phyloP scores from a whole-genome alignment of 2,113 vertebrate genomes.

The Hipposideros armiger region DNA sequence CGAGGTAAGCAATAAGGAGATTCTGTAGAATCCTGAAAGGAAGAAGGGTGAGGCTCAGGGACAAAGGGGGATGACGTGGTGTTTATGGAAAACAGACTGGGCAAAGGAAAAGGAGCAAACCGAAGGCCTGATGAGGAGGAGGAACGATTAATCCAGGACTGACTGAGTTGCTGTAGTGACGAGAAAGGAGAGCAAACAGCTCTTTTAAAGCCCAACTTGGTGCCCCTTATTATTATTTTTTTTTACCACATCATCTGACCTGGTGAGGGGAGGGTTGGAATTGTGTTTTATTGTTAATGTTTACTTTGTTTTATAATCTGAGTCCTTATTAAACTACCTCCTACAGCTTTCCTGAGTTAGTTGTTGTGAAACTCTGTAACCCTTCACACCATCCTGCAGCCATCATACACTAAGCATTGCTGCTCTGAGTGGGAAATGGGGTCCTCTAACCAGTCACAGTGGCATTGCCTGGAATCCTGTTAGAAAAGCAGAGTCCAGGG shows the following conservation, averaged over 20 bases:
- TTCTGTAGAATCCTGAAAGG: not conserved
- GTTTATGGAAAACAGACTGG: not conserved
- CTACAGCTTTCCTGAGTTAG: not conserved
- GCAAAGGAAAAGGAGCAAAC: not conserved
- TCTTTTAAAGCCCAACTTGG: not conserved
- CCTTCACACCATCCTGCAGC: not conserved
- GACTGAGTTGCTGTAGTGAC: not conserved
- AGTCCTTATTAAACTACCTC: not conserved
- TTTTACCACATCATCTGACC: not conserved
- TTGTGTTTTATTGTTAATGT: conserved; percentile 9
- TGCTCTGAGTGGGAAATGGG: not conserved
- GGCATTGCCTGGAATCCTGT: not conserved
- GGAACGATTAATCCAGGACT: not conserved
- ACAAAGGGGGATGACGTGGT: not conserved
- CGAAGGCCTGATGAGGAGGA: not conserved
- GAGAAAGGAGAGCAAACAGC: not conserved
- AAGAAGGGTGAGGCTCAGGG: not conserved
- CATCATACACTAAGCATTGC: not conserved
- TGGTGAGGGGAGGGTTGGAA: not conserved
- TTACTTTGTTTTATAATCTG: conserved; percentile 10
- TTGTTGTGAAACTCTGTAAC: not conserved
- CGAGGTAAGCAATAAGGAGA: not conserved
- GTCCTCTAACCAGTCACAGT: not conserved
- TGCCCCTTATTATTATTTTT: too few relatives aligned
- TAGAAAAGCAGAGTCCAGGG: not conserved